Base-by-base conservation (phyloP, 2,113 vertebrate species). In the Hiodon alosoides region DNA sequence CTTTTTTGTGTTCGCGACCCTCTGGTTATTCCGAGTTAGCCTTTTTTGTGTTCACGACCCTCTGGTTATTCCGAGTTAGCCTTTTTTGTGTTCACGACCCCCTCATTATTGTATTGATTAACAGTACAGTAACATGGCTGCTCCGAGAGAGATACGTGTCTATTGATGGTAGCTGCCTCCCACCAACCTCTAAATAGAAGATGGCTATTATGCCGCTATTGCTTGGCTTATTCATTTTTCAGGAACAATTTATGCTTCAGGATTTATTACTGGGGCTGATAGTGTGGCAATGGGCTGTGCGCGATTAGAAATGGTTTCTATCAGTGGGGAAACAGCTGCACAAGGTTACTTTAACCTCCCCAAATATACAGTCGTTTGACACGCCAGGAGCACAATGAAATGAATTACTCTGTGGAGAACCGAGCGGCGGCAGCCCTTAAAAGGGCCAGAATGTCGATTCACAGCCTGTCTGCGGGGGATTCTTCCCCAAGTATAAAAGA, bases 341-440 rank as follows among this genome's bases (percentile, higher is more conserved):
- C 7, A 52, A 47, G 62, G 62, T 57, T 57, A 54, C 53, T 67
- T 31, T 47, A 31, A 74, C 62, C 62, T 57, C 16, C 6, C 57
- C 58, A 62, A 57, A 31, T 55, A 16, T 55, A 52, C 53, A 73
- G 46, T 57, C 48, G 50, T 53, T 53, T 70, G 66, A 67, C 64
- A 58, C 59, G 68, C 69, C 61, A 54, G 67, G 70, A 72, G 66
- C 66, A 70, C 69, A 73, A 69, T 66, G 51, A 61, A 61, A 61
- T 81, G 74, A 81, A 71, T 76, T 79, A 79, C 76, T 76, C 70
- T 67, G 72, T 62, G 68, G 75, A 64, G 76, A 75, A 67, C 72
- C 48, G 8, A 72, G 47, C 13, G 60, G 66, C 73, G 67, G 74
- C 70, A 71, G 73, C 73, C 60, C 73, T 77, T 77, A 73, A 71